Base-by-base conservation (phyloP, 2,888 invertebrate species). In the Temnothorax ravouxi region DNA sequence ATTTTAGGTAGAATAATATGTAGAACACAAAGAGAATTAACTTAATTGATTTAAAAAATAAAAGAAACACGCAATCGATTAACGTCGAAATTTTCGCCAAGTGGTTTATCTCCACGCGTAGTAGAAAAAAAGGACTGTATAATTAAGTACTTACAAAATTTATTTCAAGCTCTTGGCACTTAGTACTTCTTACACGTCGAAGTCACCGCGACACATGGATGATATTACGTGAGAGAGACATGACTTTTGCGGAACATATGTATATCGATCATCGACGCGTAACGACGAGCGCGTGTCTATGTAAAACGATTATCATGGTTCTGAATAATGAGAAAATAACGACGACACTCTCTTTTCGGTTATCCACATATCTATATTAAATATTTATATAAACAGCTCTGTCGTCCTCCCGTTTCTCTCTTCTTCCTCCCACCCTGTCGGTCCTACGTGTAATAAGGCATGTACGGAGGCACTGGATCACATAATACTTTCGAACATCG, bases 161-260 rank as follows among this genome's bases (percentile, higher is more conserved):
- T 85, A 80, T 82, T 75, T 85, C 67, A 75, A 82, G 71, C 64
- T 59, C 64, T 80, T 61, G 66, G 50, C 86, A 76, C 71, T 86
- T 83, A 66, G 76, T 62, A 72, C 41, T 74, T 38, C 18, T 59
- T 62, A 79, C 64, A 25, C 62, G 64, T 66, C 44, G 25, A 74
- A 75, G 44, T 77, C 56, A 25, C 50, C 67, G 29, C 47, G 21
- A 82, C 38, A 50, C 29, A 64, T 47, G 41, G 13, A 38, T 44
- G 21, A 50, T 44, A 47, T 52, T 67, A 38, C 54, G 18, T 41
- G 77, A 25, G 41, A 34, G n/a, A 69, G 6, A 56, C 29, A 13
- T 47, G 47, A 47, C 25, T 71, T 61, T 59, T 47, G 38, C 34
- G 15, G 8, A 13, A 54, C 25, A 59, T 38, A 61, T n/a, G n/a